Percentiles rank a stretch among this genome's conserved stretches.
phyloP scores from a whole-genome alignment of 2,888 invertebrate species.

The Anorthoa munda region DNA sequence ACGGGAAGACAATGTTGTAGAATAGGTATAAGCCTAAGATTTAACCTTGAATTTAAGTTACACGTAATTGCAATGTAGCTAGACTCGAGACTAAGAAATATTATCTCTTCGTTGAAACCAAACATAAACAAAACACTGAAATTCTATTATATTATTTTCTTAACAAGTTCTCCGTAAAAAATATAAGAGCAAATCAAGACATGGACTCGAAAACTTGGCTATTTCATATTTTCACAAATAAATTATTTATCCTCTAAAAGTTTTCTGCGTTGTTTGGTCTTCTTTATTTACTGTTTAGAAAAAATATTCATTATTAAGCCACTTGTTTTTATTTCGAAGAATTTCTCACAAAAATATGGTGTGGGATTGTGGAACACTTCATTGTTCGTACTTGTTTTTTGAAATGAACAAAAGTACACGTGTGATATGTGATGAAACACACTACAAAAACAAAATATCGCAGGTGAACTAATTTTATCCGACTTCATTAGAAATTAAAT shows the following conservation, averaged over 20 bases:
- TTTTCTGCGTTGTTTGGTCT: slow-evolving; percentile 17
- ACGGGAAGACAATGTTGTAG: too few species aligned
- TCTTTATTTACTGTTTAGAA: slow-evolving; percentile 26
- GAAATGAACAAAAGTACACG: background rate
- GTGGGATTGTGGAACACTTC: background rate
- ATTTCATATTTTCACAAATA: slow-evolving; percentile 31
- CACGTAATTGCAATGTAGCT: background rate
- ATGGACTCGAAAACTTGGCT: background rate
- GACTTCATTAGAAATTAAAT: too few species aligned
- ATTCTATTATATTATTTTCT: slow-evolving; percentile 10
- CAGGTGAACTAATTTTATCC: too few species aligned
- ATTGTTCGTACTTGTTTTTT: slow-evolving; percentile 3
- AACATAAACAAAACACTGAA: slow-evolving; percentile 10
- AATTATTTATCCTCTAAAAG: slow-evolving; percentile 34
- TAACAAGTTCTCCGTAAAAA: slow-evolving; percentile 18
- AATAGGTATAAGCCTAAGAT: too few species aligned
- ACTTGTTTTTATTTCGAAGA: slow-evolving; percentile 17
- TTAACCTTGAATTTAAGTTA: too few species aligned
- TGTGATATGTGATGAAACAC: background rate
- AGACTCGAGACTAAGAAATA: background rate
- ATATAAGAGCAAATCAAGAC: slow-evolving; percentile 3
- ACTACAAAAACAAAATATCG: too few species aligned
- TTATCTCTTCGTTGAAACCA: background rate
- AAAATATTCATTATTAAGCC: background rate
- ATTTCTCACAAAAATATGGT: slow-evolving; percentile 3